Evolutionary conservation across 2,888 invertebrate genomes (phyloP).

Genomic region (Eristalis tenax): DNA sequence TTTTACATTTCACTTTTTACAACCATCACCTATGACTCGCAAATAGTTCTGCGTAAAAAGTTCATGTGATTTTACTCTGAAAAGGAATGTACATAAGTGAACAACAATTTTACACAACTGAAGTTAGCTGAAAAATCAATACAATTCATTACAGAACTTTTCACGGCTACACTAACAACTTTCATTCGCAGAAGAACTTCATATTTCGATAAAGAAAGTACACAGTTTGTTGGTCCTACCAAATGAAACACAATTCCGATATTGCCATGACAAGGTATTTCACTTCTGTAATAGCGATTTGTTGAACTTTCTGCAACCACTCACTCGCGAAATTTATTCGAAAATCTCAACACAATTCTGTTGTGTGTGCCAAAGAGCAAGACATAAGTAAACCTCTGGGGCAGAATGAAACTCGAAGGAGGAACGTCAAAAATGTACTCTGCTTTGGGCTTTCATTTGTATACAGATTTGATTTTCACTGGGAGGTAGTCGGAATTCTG

Average conservation of each 20-base stretch:
- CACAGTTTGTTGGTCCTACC: background rate
- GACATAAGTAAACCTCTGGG: background rate
- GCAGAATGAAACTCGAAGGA: background rate
- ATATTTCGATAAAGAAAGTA: background rate
- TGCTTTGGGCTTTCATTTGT: background rate
- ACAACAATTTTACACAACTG: background rate
- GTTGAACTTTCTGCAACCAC: background rate
- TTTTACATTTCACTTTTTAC: background rate
- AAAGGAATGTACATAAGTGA: background rate
- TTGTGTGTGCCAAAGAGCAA: background rate
- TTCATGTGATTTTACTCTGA: background rate
- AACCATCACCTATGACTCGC: background rate
- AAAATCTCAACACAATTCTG: conserved; percentile 9
- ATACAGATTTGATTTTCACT: background rate
- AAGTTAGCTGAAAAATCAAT: conserved; percentile 18
- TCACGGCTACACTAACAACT: background rate
- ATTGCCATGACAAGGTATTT: background rate
- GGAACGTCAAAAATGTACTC: background rate
- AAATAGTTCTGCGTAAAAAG: background rate
- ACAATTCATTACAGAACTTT: background rate
- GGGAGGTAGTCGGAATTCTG: background rate
- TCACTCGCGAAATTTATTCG: conserved; percentile 12
- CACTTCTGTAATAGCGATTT: background rate
- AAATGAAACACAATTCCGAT: background rate
- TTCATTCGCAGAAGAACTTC: background rate